phyloP scores from a whole-genome alignment of 1,140 invertebrate species.

The Drosophila truncata region DNA sequence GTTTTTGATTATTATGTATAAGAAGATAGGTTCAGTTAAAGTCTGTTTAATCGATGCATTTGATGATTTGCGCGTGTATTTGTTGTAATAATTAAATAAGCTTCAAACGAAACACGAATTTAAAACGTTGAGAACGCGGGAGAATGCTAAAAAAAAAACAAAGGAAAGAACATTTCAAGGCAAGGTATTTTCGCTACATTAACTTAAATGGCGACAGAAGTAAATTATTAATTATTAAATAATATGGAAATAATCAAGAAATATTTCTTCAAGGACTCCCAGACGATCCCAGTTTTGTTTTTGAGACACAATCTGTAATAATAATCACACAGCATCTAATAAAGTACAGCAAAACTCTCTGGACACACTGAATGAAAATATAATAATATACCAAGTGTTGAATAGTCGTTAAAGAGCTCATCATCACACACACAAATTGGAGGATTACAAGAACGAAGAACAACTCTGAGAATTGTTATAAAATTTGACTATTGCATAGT shows the following conservation, averaged over 20 bases:
- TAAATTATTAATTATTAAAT: slow-evolving; percentile 36
- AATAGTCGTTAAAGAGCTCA: slow-evolving; percentile 70
- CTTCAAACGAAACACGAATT: slow-evolving; percentile 64
- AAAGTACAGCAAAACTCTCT: slow-evolving; percentile 36
- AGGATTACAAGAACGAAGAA: slow-evolving; percentile 23
- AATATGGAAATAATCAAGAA: slow-evolving; percentile 26
- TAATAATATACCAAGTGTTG: slow-evolving; percentile 78
- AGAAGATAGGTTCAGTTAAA: slow-evolving; percentile 9
- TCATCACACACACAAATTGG: slow-evolving; percentile 28
- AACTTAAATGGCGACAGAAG: slow-evolving; percentile 31
- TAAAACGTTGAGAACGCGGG: slow-evolving; percentile 67
- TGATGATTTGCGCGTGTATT: slow-evolving; percentile 48
- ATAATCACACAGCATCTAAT: slow-evolving; percentile 49
- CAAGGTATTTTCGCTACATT: slow-evolving; percentile 18
- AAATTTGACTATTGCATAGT: slow-evolving; percentile 70
- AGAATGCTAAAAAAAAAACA: slow-evolving; percentile 32
- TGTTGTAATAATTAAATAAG: slow-evolving; percentile 40
- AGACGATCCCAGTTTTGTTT: slow-evolving; percentile 22
- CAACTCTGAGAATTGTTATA: slow-evolving; percentile 67
- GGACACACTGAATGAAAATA: slow-evolving; percentile 40
- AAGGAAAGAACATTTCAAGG: too few relatives aligned
- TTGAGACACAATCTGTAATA: slow-evolving; percentile 34
- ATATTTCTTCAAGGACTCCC: slow-evolving; percentile 25
- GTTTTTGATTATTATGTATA: slow-evolving; percentile 10
- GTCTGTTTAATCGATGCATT: slow-evolving; percentile 44